Evolutionary conservation across 2,888 invertebrate genomes (phyloP), one percentile per base, ranked within the genome.

Genomic region (Macrophya annulata): DNA sequence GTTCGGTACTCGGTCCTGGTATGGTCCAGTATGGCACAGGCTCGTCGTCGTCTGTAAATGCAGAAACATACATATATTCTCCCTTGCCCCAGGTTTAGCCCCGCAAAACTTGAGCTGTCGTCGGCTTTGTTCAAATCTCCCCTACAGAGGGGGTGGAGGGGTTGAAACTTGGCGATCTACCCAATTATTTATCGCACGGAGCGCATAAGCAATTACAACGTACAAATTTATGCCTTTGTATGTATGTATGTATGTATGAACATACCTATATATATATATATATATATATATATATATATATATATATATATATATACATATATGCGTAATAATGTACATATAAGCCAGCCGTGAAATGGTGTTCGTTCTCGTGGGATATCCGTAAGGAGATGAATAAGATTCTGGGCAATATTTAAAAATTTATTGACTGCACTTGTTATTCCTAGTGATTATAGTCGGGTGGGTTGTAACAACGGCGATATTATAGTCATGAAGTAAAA

Each of bases 71-170:
- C 48, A 74, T 77, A 17, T 17, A 48, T 48, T 8, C 31, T 10
- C 77, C 37, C 72, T 15, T 25, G 55, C 9, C 59, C 55, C n/a
- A 17, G 37, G 8, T 59, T 79, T 10, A 10, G 40, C 79, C 65
- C 83, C 48, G 68, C 48, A 82, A 68, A 68, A 83, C 68, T 83
- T 83, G 43, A 31, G 83, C 71, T 68, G 83, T 83, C 68, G 71
- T 83, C 68, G 83, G 83, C 83, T 83, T 45, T 83, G 83, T 83
- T 51, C 31, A 43, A 21, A 37, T 48, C 68, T 68, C 82, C 37
- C 43, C 82, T n/a, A n/a, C n/a, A 17, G 55, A 1, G 21, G 79
- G 17, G 45, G 72, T 4, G 17, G 45, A 31, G 31, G 31, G 31
- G 72, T 4, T 12, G 25, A 37, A 83, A 83, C 65, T 83, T 51